phyloP scores from a whole-genome alignment of 1,140 invertebrate genomes.

The Globodera ellingtonae region DNA sequence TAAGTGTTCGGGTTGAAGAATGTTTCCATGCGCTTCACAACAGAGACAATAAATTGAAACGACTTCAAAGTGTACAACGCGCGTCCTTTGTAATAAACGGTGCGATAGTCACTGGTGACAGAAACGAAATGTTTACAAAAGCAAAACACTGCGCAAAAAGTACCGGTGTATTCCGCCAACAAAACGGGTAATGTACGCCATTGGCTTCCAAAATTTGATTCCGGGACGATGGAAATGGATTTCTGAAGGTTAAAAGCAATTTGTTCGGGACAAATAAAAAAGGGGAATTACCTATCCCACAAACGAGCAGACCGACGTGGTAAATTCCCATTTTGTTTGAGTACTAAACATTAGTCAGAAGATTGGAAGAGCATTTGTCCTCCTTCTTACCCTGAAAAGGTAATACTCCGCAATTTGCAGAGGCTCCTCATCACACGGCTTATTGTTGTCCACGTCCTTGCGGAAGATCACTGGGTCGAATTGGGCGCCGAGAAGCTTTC shows the following conservation, averaged over 20 bases:
- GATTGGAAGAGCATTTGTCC: not conserved
- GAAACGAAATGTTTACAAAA: not conserved
- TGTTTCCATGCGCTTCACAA: not conserved
- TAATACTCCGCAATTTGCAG: conserved; percentile 1
- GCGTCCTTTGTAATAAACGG: not conserved
- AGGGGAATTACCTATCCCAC: not conserved
- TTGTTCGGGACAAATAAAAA: not conserved
- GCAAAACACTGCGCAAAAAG: not conserved
- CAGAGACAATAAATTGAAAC: not conserved
- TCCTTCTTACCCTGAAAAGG: not conserved
- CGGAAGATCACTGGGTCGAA: not conserved
- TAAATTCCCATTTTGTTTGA: not conserved
- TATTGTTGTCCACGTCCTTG: not conserved
- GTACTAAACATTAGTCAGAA: not conserved
- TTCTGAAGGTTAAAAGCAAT: not conserved
- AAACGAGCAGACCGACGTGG: not conserved
- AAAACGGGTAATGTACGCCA: not conserved
- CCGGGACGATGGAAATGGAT: conserved; percentile 8
- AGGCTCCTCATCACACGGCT: not conserved
- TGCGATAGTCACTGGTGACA: not conserved
- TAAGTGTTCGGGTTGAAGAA: not conserved
- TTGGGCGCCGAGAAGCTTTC: not conserved
- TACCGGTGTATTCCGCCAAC: not conserved
- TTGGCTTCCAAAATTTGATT: conserved; percentile 7
- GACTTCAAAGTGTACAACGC: not conserved